Conservation (phyloP, 1,140 invertebrate genomes). For the Anadara kagoshimensis region DNA sequence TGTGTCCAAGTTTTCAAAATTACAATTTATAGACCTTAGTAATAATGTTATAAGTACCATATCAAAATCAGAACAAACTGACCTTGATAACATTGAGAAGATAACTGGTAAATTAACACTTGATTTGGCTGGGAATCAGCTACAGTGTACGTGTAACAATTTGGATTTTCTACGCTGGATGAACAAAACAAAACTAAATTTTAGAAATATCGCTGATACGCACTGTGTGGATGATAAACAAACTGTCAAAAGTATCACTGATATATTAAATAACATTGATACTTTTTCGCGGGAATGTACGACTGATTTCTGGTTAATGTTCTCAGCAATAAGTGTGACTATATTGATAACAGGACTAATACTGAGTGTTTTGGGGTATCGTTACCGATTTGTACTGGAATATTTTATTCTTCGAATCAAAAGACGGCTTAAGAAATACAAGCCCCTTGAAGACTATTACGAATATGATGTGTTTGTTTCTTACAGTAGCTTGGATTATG, state of each 20-base stretch:
- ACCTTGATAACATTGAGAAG: too few species aligned
- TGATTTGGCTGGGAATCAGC: background rate
- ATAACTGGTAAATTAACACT: background rate
- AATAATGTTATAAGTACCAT: background rate
- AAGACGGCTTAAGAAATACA: background rate
- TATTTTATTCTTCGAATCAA: conserved; percentile 3
- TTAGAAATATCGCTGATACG: background rate
- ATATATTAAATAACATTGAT: background rate
- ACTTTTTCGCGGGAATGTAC: background rate
- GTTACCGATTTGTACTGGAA: background rate
- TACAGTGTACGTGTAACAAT: background rate
- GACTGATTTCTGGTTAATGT: background rate
- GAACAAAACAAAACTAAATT: background rate
- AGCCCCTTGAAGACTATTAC: background rate
- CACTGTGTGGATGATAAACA: background rate
- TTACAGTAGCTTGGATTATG: conserved; percentile 1
- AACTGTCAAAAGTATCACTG: background rate
- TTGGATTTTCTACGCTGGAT: background rate
- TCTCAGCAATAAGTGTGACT: background rate
- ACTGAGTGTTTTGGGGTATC: background rate
- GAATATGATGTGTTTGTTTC: background rate
- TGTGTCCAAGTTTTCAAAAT: too few species aligned
- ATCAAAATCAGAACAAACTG: background rate
- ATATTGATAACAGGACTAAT: background rate
- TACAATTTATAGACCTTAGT: background rate